Evolutionary conservation across 1,140 invertebrate genomes (phyloP), one percentile per base, ranked within the genome.

Genomic region (Diorhabda carinulata): DNA sequence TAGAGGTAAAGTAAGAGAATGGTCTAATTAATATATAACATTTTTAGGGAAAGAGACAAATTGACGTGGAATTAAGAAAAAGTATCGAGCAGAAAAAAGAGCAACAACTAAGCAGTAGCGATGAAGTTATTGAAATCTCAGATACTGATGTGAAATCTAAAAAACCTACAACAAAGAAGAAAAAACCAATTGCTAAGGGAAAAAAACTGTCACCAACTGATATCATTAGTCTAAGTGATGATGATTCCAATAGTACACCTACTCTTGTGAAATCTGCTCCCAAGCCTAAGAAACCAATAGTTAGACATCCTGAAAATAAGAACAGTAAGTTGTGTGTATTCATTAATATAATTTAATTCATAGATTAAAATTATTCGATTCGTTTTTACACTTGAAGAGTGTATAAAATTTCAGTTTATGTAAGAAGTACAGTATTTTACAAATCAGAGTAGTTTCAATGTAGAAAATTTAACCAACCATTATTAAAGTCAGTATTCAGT

Each of bases 21-120:
- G 25, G 25, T 25, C 25, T 25, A 25, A 25, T 25, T 25, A 25
- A 25, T 25, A 25, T 25, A 25, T 25, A 25, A 25, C 25, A 25
- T 25, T 25, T 65, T 56, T 52, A 66, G 61, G 83, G 80, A 0
- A 87, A 86, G 71, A 77, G 82, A 9, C 69, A 78, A 2, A 75
- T 84, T 0, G 85, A 89, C 73, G 75, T 78, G 3, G 80, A 86
- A 9, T 68, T 87, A 4, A 77, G 87, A 10, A 86, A 84, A 64
- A 86, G 84, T 57, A 79, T 88, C 0, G 88, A 89, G 72, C 83
- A 85, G 70, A 63, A 88, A 71, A 84, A 86, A 76, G 80, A 86
- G 79, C 70, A 84, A 67, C 82, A 82, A 69, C 82, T 84, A 69
- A 86, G 84, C 40, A 88, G 84, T 73, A 84, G 81, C 43, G 83